phyloP scores from a whole-genome alignment of 1,140 invertebrate genomes.

The Zaprionus davidi region DNA sequence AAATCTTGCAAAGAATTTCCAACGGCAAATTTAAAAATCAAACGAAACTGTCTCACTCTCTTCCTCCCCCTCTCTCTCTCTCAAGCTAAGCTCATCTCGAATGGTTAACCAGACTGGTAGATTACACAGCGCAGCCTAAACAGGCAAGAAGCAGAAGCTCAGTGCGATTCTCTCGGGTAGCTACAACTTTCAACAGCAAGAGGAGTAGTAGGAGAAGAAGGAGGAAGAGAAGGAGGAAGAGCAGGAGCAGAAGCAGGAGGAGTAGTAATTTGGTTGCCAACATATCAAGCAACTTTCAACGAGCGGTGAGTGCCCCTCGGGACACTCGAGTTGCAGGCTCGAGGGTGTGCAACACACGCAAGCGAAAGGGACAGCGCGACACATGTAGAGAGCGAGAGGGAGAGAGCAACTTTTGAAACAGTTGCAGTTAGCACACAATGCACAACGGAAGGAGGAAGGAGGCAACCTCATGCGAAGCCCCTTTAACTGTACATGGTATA shows the following conservation, averaged over 20 bases:
- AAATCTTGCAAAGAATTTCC: neutral
- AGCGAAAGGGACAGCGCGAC: slow-evolving; percentile 16
- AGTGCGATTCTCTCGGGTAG: slow-evolving; percentile 26
- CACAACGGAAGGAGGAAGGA: slow-evolving; percentile 4
- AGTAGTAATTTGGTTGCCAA: slow-evolving; percentile 41
- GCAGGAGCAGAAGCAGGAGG: neutral
- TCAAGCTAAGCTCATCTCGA: neutral
- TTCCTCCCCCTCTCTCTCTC: neutral
- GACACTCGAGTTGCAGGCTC: slow-evolving; percentile 42
- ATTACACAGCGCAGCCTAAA: slow-evolving; percentile 13
- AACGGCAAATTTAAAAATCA: neutral
- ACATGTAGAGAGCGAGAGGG: neutral
- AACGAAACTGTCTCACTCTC: neutral
- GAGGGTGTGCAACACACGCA: slow-evolving; percentile 24
- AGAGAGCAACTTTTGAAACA: slow-evolving; percentile 62
- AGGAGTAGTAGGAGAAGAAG: slow-evolving; percentile 24
- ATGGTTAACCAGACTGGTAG: slow-evolving; percentile 26
- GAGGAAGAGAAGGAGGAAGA: too few relatives aligned
- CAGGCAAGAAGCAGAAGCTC: slow-evolving; percentile 19
- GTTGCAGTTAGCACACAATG: slow-evolving; percentile 77
- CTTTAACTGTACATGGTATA: slow-evolving; percentile 17
- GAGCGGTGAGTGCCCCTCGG: slow-evolving; percentile 60
- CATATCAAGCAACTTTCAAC: slow-evolving; percentile 72
- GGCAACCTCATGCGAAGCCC: slow-evolving; percentile 6
- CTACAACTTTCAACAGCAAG: slow-evolving; percentile 39